A percentile compares a stretch with the other conserved stretches of the same genome.
Evolutionary conservation across 2,113 vertebrate genomes (phyloP).

Genomic region (Sphaerodactylus townsendi): DNA sequence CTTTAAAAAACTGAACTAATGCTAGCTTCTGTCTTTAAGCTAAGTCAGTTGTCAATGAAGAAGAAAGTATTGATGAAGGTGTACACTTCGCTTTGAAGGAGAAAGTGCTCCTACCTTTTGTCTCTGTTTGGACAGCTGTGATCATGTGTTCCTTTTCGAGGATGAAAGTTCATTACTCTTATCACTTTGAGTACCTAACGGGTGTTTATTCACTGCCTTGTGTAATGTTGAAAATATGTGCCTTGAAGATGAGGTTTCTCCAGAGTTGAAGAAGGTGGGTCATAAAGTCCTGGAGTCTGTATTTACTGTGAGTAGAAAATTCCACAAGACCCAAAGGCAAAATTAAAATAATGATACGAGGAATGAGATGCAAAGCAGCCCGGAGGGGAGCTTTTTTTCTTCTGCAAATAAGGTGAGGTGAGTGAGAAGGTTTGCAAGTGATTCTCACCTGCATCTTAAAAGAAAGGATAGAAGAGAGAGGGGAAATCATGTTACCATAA

Average conservation of each 20-base stretch:
- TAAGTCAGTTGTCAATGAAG: too few relatives aligned
- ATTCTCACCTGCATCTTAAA: too few relatives aligned
- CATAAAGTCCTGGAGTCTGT: too few relatives aligned
- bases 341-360: not conserved
- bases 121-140: not conserved
- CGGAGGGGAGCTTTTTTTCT: not conserved
- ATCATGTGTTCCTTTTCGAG: not conserved
- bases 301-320: not conserved
- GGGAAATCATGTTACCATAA: too few relatives aligned
- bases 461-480: not conserved
- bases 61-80: not conserved
- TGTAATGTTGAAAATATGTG: not conserved
- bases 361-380: not conserved
- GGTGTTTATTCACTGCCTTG: not conserved
- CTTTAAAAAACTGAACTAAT: not conserved
- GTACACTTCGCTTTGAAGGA: not conserved
- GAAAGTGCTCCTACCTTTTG: not conserved
- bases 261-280: not conserved
- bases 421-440: not conserved
- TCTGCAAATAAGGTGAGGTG: not conserved
- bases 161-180: not conserved
- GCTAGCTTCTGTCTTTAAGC: not conserved
- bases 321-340: not conserved
- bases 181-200: not conserved
- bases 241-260: not conserved